Conservation (phyloP, 2,888 invertebrate genomes). For the Melinaea menophilus region DNA sequence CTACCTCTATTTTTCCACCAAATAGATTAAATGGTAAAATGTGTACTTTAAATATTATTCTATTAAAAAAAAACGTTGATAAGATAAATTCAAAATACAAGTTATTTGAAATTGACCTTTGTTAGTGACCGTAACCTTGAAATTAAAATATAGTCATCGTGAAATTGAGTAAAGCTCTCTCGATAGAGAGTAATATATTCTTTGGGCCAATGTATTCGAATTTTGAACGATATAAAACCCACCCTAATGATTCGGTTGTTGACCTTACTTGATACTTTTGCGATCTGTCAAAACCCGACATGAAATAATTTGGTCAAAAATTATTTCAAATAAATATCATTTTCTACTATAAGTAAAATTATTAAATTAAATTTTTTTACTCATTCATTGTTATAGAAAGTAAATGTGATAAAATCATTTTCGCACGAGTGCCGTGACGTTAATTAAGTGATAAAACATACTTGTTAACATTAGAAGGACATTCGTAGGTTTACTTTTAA, state of each 20-base stretch:
- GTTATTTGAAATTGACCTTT: no score
- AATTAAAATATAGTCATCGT: neutral
- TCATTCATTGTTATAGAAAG: slow-evolving; percentile 19
- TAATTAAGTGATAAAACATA: slow-evolving; percentile 22
- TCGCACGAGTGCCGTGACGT: slow-evolving; percentile 40
- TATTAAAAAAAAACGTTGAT: neutral
- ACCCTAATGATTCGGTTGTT: slow-evolving; percentile 58
- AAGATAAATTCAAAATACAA: no score
- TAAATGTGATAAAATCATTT: slow-evolving; percentile 29
- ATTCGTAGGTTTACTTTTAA: slow-evolving; percentile 46
- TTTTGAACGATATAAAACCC: slow-evolving; percentile 34
- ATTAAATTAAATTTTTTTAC: slow-evolving; percentile 10
- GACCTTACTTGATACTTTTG: slow-evolving; percentile 48
- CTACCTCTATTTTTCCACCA: no score
- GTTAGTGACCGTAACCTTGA: no score
- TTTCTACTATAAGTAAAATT: slow-evolving; percentile 9
- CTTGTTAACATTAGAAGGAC: slow-evolving; percentile 38
- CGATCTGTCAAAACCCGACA: slow-evolving; percentile 52
- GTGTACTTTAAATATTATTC: neutral
- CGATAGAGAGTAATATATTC: slow-evolving; percentile 21
- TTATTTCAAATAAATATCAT: slow-evolving; percentile 42
- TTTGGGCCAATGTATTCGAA: slow-evolving; percentile 7
- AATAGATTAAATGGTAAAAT: no score
- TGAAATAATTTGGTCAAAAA: slow-evolving; percentile 51
- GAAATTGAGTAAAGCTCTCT: neutral